These are phyloP conservation scores for Aegithalos caudatus DNA, from an alignment of 2,113 vertebrate species.

Conservation along the genomic window DNA sequence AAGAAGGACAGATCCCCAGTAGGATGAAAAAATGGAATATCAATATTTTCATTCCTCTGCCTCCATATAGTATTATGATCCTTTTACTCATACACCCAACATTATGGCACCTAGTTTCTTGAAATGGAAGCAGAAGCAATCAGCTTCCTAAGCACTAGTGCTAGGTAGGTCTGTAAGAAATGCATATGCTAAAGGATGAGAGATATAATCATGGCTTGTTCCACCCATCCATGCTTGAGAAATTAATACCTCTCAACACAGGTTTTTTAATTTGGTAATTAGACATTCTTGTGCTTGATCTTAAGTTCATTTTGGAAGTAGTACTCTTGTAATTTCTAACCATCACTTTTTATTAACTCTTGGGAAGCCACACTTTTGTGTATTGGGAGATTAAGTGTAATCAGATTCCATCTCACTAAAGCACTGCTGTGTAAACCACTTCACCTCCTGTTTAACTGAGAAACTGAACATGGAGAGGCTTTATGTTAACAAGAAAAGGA, in stretches of 20 bases:
- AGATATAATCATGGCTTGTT: background rate
- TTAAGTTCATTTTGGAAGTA: slow-evolving; percentile 2
- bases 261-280: background rate
- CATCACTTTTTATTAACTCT: slow-evolving; percentile 3
- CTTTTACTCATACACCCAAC: background rate
- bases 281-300: background rate
- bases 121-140: background rate
- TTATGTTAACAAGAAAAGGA: slow-evolving; percentile 46
- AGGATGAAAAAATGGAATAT: slow-evolving; percentile 41
- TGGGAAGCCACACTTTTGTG: background rate
- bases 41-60: slow-evolving; percentile 39
- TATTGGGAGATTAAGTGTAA: slow-evolving; percentile 36
- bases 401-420: slow-evolving; percentile 22
- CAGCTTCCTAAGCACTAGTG: background rate
- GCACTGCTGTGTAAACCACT: slow-evolving; percentile 31
- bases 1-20: slow-evolving; percentile 1
- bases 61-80: background rate
- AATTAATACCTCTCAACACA: background rate
- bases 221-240: background rate
- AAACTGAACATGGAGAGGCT: slow-evolving; percentile 12
- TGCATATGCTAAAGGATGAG: background rate
- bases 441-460: slow-evolving; percentile 42
- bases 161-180: background rate
- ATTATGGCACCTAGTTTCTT: background rate
- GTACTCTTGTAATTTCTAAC: background rate